Conservation (phyloP, 2,888 invertebrate species). For the Toxonevra muliebris region DNA sequence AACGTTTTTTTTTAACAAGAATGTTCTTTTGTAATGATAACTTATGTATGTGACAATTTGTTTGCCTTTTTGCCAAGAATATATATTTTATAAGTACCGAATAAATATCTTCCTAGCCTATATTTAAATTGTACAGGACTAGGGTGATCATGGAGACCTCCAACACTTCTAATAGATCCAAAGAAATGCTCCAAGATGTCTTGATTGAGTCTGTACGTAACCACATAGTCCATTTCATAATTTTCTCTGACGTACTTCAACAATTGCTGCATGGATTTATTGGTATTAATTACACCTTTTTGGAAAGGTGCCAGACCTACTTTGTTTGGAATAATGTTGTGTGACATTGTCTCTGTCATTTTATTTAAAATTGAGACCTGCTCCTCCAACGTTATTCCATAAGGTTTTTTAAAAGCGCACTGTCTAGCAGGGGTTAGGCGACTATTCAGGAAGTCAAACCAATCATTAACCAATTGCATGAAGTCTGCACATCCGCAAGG, state of each 20-base stretch:
- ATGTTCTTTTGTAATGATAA: no score
- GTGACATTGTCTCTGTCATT: constrained; percentile 23
- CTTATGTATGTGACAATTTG: no score
- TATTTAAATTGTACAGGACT: constrained; percentile 22
- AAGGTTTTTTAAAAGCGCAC: constrained; percentile 4
- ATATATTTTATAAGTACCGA: constrained; percentile 13
- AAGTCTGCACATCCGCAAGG: neutral
- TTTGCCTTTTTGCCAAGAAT: no score
- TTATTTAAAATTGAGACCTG: constrained; percentile 13
- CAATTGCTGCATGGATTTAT: constrained; percentile 16
- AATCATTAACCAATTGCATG: neutral
- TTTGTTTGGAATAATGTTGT: constrained; percentile 28
- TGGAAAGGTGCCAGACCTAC: constrained; percentile 27
- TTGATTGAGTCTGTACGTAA: constrained; percentile 15
- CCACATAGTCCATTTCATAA: constrained; percentile 11
- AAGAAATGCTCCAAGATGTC: constrained; percentile 22
- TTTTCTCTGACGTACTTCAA: neutral
- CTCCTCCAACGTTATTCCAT: constrained; percentile 1
- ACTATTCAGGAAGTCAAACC: neutral
- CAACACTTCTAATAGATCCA: neutral
- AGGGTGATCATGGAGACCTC: constrained; percentile 16
- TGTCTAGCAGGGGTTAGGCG: neutral
- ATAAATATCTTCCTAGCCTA: constrained; percentile 15
- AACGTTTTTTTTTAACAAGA: no score
- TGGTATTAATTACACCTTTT: constrained; percentile 30